Percentiles rank a stretch among this genome's conserved stretches.
phyloP scores from a whole-genome alignment of 1,140 invertebrate genomes.

The Trialeurodes vaporariorum region DNA sequence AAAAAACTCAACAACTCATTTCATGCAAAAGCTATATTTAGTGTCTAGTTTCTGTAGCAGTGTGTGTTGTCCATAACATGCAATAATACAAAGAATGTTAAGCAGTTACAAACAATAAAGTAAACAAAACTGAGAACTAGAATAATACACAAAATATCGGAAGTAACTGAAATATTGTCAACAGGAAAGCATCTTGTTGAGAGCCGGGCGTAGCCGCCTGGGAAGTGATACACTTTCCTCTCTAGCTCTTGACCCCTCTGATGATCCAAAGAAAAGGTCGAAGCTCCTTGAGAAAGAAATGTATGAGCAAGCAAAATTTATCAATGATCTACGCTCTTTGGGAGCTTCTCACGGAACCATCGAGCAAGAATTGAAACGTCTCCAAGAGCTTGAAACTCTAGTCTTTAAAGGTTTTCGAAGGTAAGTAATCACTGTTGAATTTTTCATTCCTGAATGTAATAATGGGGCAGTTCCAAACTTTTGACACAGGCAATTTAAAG shows the following conservation, averaged over 20 bases:
- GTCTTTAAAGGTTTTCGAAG: conserved; percentile 77
- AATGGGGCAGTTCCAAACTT: too few species aligned
- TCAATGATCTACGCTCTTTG: conserved; percentile 77
- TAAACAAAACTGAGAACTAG: too few species aligned
- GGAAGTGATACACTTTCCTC: conserved; percentile 58
- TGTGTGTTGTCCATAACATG: too few species aligned
- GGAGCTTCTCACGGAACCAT: conserved; percentile 86
- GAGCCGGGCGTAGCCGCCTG: conserved; percentile 43
- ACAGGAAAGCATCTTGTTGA: conserved; percentile 54
- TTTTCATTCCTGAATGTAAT: background rate
- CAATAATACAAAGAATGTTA: too few species aligned
- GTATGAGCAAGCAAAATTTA: conserved; percentile 90
- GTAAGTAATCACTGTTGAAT: conserved; percentile 30
- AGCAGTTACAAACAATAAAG: too few species aligned
- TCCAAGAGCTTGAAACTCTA: conserved; percentile 83
- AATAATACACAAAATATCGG: too few species aligned
- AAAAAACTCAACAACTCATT: too few species aligned
- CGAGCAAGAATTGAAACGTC: conserved; percentile 75
- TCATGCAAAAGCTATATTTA: too few species aligned
- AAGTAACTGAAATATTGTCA: too few species aligned
- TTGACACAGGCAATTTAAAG: too few species aligned
- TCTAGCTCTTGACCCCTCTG: conserved; percentile 71
- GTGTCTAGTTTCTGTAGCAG: too few species aligned
- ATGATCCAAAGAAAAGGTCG: conserved; percentile 79
- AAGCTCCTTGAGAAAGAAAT: conserved; percentile 94